phyloP scores from a whole-genome alignment of 2,113 vertebrate species.

The Trinectes maculatus region DNA sequence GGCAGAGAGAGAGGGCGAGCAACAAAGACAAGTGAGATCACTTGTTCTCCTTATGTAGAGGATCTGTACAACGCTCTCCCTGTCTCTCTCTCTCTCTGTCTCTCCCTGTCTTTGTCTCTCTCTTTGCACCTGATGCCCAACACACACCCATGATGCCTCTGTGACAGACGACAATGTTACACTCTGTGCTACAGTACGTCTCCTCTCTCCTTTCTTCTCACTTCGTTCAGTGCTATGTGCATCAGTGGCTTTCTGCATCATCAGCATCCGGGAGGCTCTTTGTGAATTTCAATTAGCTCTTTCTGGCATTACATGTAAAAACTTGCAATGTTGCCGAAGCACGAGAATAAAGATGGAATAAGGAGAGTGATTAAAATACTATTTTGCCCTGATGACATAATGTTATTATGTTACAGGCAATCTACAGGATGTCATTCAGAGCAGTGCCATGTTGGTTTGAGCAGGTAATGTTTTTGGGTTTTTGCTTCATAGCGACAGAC shows the following conservation, averaged over 20 bases:
- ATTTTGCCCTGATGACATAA: neutral
- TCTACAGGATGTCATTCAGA: no score
- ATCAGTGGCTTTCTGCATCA: conserved; percentile 23
- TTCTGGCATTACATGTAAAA: neutral
- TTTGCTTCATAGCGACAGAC: neutral
- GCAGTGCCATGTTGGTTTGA: neutral
- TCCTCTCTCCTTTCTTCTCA: neutral
- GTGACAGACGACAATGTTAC: neutral
- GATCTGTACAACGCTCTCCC: conserved; percentile 22
- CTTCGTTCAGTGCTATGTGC: conserved; percentile 21
- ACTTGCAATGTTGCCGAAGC: neutral
- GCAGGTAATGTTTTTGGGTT: neutral
- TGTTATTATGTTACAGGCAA: neutral
- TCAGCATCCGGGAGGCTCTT: conserved; percentile 25
- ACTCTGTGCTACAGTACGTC: neutral
- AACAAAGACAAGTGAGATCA: conserved; percentile 22
- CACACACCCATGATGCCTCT: neutral
- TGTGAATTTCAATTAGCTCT: neutral
- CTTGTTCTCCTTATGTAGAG: conserved; percentile 43
- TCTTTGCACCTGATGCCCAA: conserved; percentile 31
- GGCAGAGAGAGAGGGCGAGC: conserved; percentile 1
- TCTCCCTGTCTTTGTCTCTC: conserved; percentile 2
- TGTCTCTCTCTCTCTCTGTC: conserved; percentile 3
- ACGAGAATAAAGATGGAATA: neutral
- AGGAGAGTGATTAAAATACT: neutral